Conservation (phyloP, 2,888 invertebrate genomes). For the Muschampia plurimacula region DNA sequence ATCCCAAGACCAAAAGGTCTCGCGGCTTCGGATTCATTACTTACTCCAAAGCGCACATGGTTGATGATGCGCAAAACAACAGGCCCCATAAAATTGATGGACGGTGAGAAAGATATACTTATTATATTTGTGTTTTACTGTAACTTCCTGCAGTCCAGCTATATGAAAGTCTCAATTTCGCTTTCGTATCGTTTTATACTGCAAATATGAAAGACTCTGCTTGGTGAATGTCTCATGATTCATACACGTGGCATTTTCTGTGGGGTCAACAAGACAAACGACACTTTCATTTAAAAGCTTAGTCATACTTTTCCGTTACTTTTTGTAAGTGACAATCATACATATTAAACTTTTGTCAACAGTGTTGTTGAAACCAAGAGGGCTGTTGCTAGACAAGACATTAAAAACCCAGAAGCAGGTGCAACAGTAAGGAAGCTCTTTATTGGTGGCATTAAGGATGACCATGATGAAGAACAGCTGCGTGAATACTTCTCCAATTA, state of each 20-base stretch:
- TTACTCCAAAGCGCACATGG: slow-evolving; percentile 97
- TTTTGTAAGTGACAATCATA: background rate
- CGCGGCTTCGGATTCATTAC: slow-evolving; percentile 99
- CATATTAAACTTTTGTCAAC: slow-evolving; percentile 13
- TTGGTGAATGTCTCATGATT: slow-evolving; percentile 77
- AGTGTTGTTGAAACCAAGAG: slow-evolving; percentile 98
- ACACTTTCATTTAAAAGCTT: slow-evolving; percentile 19
- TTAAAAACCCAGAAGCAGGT: slow-evolving; percentile 96
- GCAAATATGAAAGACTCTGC: slow-evolving; percentile 71
- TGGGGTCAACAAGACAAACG: slow-evolving; percentile 66
- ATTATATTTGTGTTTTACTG: background rate
- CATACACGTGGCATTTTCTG: slow-evolving; percentile 78
- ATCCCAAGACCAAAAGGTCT: slow-evolving; percentile 97
- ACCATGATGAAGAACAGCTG: slow-evolving; percentile 96
- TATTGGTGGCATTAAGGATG: slow-evolving; percentile 97
- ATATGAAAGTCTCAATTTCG: slow-evolving; percentile 63
- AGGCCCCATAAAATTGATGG: slow-evolving; percentile 97
- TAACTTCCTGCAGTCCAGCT: slow-evolving; percentile 73
- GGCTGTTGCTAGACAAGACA: slow-evolving; percentile 97
- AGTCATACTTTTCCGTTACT: background rate
- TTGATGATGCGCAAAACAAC: slow-evolving; percentile 93
- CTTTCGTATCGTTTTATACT: slow-evolving; percentile 80
- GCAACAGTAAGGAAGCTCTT: slow-evolving; percentile 98
- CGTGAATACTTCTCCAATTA: slow-evolving; percentile 93
- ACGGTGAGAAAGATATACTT: slow-evolving; percentile 74